Evolutionary conservation across 1,140 invertebrate species (phyloP), one percentile per base, ranked within the genome.

Genomic region (Aporrectodea caliginosa): DNA sequence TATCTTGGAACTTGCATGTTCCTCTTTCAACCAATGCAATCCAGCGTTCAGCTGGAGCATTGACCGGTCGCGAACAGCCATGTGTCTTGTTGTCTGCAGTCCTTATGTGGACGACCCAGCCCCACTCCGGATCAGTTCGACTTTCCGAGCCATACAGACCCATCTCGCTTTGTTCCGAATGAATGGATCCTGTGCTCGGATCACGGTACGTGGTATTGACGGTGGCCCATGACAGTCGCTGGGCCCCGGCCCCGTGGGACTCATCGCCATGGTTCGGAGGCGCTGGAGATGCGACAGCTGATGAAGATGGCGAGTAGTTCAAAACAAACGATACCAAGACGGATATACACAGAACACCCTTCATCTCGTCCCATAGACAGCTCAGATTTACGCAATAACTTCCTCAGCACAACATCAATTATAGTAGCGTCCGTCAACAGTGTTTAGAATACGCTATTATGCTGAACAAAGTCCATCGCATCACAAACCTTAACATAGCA

Each of bases 11-110:
- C 82, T 92, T 92, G 87, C 93, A 94, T 29, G 86, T 89, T 32
- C 93, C 93, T 27, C 93, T 87, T 81, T 91, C 90, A 1, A 94
- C 91, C 73, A 94, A 87, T 0, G 93, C 93, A 77, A 94, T 92
- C 93, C 93, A 94, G 0, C 92, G 90, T 30, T 90, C 89, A 0
- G 82, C 71, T 1, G 71, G 78, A 16, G 81, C 80, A 68, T 91
- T 91, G 27, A 88, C 83, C 33, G 93, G 88, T 22, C 43, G 43
- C 86, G 88, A 2, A 84, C 93, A 94, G 0, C 92, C 93, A 6
- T 90, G 92, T 83, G 92, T 91, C 1, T 87, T 82, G 16, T 86
- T 87, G 16, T 89, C 86, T 27, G 89, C 88, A 0, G 90, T 89
- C 22, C 89, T 88, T 0, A 93, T 90, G 69, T 92, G 91, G 0